These are phyloP conservation scores for Herpetotheres cachinnans DNA, from an alignment of 2,113 vertebrate genomes.

Conservation along the genomic window DNA sequence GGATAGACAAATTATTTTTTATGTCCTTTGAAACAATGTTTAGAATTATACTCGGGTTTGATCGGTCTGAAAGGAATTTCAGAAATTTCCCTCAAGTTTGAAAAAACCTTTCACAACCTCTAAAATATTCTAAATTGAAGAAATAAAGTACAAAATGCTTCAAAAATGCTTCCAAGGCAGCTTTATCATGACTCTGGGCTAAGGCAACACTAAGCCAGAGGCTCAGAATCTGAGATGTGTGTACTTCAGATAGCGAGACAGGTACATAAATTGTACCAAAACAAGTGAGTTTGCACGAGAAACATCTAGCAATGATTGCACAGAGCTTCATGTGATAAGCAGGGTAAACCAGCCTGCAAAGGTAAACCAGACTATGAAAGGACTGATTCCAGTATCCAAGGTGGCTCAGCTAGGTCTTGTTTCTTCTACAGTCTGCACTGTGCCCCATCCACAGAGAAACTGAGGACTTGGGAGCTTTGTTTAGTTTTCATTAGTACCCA, in stretches of 20 bases:
- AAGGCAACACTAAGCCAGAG: neutral
- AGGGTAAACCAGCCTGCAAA: neutral
- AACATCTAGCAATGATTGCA: neutral
- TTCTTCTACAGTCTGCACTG: neutral
- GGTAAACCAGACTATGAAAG: neutral
- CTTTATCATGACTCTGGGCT: neutral
- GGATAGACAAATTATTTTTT: neutral
- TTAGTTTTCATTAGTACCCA: neutral
- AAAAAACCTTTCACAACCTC: neutral
- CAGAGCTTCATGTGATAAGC: neutral
- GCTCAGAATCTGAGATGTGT: neutral
- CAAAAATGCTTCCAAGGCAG: neutral
- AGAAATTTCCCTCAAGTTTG: neutral
- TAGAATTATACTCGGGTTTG: neutral
- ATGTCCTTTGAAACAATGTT: neutral
- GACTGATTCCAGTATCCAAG: neutral
- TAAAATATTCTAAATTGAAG: neutral
- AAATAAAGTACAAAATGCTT: neutral
- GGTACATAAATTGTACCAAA: neutral
- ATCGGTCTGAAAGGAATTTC: neutral
- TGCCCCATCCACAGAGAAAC: neutral
- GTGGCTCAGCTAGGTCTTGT: neutral
- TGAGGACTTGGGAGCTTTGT: neutral
- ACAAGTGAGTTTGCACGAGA: neutral
- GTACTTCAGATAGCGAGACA: neutral